phyloP scores from a whole-genome alignment of 2,797 vertebrate genomes.

The Xenopus petersii region DNA sequence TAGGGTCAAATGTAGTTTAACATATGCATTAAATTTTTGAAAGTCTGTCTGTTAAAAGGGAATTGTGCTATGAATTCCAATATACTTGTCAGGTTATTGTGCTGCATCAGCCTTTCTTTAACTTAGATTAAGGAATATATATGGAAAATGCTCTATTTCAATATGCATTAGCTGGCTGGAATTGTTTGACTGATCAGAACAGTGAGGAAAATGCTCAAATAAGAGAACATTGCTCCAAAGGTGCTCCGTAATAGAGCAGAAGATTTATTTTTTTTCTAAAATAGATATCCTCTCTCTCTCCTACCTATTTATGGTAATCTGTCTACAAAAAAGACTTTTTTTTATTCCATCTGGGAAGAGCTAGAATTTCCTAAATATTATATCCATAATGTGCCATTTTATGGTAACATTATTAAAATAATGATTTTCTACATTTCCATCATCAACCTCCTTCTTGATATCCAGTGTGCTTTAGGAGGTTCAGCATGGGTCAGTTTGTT shows the following conservation, averaged over 20 bases:
- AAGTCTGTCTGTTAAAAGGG: constrained; percentile 29
- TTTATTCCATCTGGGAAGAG: not conserved
- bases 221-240: constrained; percentile 17
- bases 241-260: constrained; percentile 15
- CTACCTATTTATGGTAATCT: constrained; percentile 27
- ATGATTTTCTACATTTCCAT: too few relatives aligned
- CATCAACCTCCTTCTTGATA: too few relatives aligned
- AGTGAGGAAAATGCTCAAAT: constrained; percentile 26
- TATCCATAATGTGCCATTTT: not conserved
- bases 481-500: too few relatives aligned
- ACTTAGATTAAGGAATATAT: constrained; percentile 42
- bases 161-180: constrained; percentile 36
- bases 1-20: constrained; percentile 40
- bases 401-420: too few relatives aligned
- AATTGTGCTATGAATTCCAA: constrained; percentile 44
- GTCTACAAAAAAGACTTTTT: constrained; percentile 5
- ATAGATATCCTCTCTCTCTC: constrained; percentile 17
- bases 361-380: not conserved
- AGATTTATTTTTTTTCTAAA: constrained; percentile 9
- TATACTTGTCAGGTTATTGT: constrained; percentile 40
- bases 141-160: constrained; percentile 41
- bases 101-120: constrained; percentile 40
- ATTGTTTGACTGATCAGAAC: constrained; percentile 34
- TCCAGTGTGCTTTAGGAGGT: not conserved
- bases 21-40: constrained; percentile 39